A percentile compares a stretch with the other conserved stretches of the same genome.
phyloP scores from a whole-genome alignment of 1,140 invertebrate genomes.

The Philotrypesis tridentata region DNA sequence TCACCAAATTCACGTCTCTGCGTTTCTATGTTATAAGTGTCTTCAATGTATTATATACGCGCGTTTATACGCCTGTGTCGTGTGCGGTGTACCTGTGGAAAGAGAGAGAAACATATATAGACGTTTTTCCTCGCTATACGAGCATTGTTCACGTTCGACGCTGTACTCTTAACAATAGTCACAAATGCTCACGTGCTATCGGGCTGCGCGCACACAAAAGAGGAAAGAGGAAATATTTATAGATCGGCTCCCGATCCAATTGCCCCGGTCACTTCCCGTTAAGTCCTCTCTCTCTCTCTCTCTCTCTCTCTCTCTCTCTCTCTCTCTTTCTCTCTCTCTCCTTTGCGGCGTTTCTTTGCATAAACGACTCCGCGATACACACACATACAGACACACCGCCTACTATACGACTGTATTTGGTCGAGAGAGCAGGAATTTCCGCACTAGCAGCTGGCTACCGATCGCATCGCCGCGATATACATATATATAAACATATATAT shows the following conservation, averaged over 20 bases:
- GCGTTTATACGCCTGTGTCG: no score
- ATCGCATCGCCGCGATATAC: background rate
- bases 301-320: no score
- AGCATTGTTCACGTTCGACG: background rate
- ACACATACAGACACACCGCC: conserved; percentile 11
- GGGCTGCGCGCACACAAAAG: background rate
- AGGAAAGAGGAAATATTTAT: background rate
- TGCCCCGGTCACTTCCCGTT: conserved; percentile 34
- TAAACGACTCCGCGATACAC: background rate
- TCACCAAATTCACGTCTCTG: no score
- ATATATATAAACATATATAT: background rate
- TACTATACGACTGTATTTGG: conserved; percentile 37
- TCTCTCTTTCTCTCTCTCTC: no score
- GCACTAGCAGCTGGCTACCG: conserved; percentile 6
- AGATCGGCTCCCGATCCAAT: conserved; percentile 22
- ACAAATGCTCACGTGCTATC: background rate
- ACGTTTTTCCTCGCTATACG: background rate
- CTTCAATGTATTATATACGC: no score
- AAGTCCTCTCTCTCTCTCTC: background rate
- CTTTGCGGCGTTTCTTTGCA: background rate
- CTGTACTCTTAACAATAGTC: background rate
- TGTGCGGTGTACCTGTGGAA: background rate
- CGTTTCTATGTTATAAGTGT: no score
- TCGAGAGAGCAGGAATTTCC: conserved; percentile 18
- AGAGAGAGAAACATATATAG: background rate